Percentiles rank a stretch among this genome's conserved stretches.
Evolutionary conservation across 2,888 invertebrate species (phyloP).

Genomic region (Drosophila subsilvestris): DNA sequence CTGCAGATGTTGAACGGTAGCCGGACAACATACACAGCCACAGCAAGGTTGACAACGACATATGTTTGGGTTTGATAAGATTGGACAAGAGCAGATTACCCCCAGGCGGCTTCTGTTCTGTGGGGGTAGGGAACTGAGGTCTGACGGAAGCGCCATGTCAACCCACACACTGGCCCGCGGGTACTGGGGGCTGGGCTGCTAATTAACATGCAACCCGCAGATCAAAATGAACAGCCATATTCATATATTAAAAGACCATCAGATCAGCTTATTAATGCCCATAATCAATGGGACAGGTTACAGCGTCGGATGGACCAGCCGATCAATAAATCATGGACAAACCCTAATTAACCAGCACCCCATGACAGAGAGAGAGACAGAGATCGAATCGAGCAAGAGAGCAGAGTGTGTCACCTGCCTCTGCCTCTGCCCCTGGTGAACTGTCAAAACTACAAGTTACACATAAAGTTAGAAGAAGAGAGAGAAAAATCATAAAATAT

Average conservation of each 20-base stretch:
- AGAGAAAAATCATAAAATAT: slow-evolving; percentile 66
- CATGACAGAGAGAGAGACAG: slow-evolving; percentile 16
- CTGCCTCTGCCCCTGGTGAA: slow-evolving; percentile 11
- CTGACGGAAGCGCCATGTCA: slow-evolving; percentile 18
- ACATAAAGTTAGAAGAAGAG: slow-evolving; percentile 65
- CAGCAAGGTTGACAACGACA: slow-evolving; percentile 49
- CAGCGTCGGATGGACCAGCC: slow-evolving; percentile 10
- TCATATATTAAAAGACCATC: slow-evolving; percentile 66
- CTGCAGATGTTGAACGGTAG: slow-evolving; percentile 54
- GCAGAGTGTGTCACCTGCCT: slow-evolving; percentile 68
- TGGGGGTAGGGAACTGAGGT: neutral
- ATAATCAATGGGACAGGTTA: slow-evolving; percentile 62
- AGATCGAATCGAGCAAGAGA: neutral
- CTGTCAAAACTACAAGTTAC: slow-evolving; percentile 60
- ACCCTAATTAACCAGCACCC: slow-evolving; percentile 70
- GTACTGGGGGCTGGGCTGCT: slow-evolving; percentile 7
- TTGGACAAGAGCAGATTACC: slow-evolving; percentile 29
- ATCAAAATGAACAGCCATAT: slow-evolving; percentile 10
- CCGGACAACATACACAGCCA: slow-evolving; percentile 25
- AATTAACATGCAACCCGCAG: slow-evolving; percentile 66
- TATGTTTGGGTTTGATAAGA: slow-evolving; percentile 69
- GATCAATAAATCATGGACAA: slow-evolving; percentile 75
- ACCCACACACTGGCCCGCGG: slow-evolving; percentile 6
- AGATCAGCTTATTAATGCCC: slow-evolving; percentile 58
- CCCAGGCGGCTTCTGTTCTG: neutral